These are phyloP conservation scores for Entomobrya proxima DNA, from an alignment of 2,888 invertebrate genomes.

Conservation along the genomic window DNA sequence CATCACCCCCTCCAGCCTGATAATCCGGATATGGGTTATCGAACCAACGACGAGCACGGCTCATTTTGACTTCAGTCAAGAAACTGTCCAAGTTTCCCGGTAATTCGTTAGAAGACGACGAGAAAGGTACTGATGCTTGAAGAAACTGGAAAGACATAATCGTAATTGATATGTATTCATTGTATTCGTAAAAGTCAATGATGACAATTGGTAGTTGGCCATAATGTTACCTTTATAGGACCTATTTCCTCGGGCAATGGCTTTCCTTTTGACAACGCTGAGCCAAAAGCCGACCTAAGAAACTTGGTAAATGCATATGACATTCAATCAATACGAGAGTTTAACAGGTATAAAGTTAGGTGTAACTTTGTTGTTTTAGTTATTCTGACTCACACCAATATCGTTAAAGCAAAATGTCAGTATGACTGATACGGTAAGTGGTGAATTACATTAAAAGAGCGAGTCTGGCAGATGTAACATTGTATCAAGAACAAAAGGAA, in stretches of 20 bases:
- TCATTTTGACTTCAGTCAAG: constrained; percentile 21
- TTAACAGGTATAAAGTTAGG: not conserved
- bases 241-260: not conserved
- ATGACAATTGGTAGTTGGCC: not conserved
- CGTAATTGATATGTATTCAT: no score
- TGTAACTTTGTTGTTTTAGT: not conserved
- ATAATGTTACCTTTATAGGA: not conserved
- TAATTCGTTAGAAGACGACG: not conserved
- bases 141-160: no score
- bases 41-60: constrained; percentile 52
- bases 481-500: no score
- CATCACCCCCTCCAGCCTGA: not conserved
- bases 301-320: constrained; percentile 11
- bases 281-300: not conserved
- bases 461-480: no score
- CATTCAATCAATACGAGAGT: not conserved
- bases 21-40: constrained; percentile 62
- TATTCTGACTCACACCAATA: no score
- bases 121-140: not conserved
- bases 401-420: no score
- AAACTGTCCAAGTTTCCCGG: not conserved
- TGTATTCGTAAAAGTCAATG: not conserved
- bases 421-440: no score
- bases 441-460: no score
- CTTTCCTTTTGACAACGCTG: not conserved